phyloP scores from a whole-genome alignment of 1,140 invertebrate species.

The Penaeus vannamei region DNA sequence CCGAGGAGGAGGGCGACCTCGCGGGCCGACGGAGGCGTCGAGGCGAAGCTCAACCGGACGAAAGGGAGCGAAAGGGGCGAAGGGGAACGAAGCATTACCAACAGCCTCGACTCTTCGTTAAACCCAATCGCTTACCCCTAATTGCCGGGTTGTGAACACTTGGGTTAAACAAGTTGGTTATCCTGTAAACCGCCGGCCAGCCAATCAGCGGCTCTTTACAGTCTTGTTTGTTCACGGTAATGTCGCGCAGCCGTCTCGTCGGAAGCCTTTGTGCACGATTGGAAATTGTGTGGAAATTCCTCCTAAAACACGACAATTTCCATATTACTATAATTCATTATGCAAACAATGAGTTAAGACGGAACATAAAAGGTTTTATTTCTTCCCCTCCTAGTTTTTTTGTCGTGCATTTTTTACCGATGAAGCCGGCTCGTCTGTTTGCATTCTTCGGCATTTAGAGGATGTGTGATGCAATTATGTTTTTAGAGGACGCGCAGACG shows the following conservation, averaged over 20 bases:
- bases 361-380: slow-evolving; percentile 31
- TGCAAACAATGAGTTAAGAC: slow-evolving; percentile 30
- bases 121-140: slow-evolving; percentile 53
- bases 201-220: slow-evolving; percentile 41
- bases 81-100: too few species aligned
- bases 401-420: too few species aligned
- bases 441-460: too few species aligned
- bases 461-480: too few species aligned
- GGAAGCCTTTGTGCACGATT: slow-evolving; percentile 30
- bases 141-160: slow-evolving; percentile 50
- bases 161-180: slow-evolving; percentile 51
- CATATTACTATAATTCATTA: slow-evolving; percentile 53
- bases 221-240: slow-evolving; percentile 38
- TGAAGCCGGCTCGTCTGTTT: too few species aligned
- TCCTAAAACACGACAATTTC: slow-evolving; percentile 41
- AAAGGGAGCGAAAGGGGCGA: too few species aligned
- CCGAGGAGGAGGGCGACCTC: too few species aligned
- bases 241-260: neutral
- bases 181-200: slow-evolving; percentile 41
- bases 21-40: too few species aligned
- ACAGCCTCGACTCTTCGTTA: slow-evolving; percentile 26
- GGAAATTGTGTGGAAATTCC: slow-evolving; percentile 44
- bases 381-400: neutral
- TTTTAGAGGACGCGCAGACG: too few species aligned
- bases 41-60: too few species aligned